Base-by-base conservation (phyloP, 2,888 invertebrate species). In the Chrysodeixis includens region DNA sequence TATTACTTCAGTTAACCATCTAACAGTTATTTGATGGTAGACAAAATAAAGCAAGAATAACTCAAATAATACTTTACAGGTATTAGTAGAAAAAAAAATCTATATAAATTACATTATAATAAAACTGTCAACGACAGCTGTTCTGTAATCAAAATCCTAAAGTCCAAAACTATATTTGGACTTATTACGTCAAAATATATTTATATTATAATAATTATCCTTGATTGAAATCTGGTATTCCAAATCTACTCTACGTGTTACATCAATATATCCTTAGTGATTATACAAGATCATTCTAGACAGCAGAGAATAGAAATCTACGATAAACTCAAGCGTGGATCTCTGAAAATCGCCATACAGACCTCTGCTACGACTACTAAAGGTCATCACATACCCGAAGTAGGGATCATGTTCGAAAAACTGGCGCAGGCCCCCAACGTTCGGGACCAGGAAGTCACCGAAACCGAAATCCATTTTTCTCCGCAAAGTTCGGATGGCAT, bases 401-500 rank as follows among this genome's bases (percentile, higher is more conserved):
- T 88, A 85, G 1, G 90, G 88, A 84, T 92, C 93, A 83, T 86
- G 84, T 53, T 90, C 87, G 78, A 94, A 93, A 70, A 81, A 92
- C 59, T 89, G 89, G 44, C 90, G 83, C 53, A 95, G 70, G 0
- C 93, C 92, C 14, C 89, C 81, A 32, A 95, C 87, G 71, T 93
- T 93, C n/a, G 95, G 94, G 66, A 87, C 85, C 77, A 95, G 78
- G 20, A 89, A 86, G 66, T 95, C 94, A 64, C 94, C 93, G 68
- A 94, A 93, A 60, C 92, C 90, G 70, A 92, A 93, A 88, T 95
- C 91, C 95, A 95, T 95, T 71, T 80, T 91, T 75, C 85, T 82
- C 74, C 84, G 84, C 70, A 89, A 71, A 56, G 86, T 62, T 83
- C 84, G 90, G 49, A 84, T 44, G 67, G 77, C 85, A 82, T 78